Evolutionary conservation across 2,113 vertebrate species (phyloP), one percentile per base, ranked within the genome.

Genomic region (Australoheros scitulus): DNA sequence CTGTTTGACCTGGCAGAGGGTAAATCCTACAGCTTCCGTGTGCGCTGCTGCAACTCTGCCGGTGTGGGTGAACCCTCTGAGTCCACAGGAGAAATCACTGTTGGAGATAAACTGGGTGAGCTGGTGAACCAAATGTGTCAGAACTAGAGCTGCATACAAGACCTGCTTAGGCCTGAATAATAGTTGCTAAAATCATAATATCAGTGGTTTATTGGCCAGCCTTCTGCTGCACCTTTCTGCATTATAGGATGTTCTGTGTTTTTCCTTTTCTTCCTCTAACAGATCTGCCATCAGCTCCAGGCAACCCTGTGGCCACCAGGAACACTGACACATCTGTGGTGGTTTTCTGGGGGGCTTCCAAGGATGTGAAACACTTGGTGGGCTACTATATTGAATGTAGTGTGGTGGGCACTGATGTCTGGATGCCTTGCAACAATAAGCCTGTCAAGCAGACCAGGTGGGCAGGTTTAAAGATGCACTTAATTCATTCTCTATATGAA

Each of bases 381-480:
- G 97, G 98, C 7, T 99, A 99, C 92, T 99, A 99, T 83, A 97
- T 99, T 77, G 97, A 99, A 82, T 94, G 95, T 24, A 97, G 96
- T 18, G 87, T 97, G 26, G 95, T 94, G 56, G 98, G 98, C 80
- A 98, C 96, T 32, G 96, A 96, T n/a, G 92, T 76, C 17, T 99
- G 98, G 98, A 95, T 95, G 29, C 98, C 98, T 2, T 98, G 98
- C 94, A 99, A 99, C 95, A 99, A 99, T 93, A 99, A 98, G 78
- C 98, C 98, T 1, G 97, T 99, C 72, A 98, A 97, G 93, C 96
- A 96, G 88, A 95, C 96, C 81, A 98, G 98, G 98, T 99, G 6
- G 14, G 74, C 9, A 11, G 36, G 17, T 34, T 47, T 18, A 72
- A 68, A 76, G 24, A 1, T 32, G 22, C 58, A 61, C 2, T 72